Evolutionary conservation across 2,113 vertebrate species (phyloP).

Genomic region (Calidris pygmaea): DNA sequence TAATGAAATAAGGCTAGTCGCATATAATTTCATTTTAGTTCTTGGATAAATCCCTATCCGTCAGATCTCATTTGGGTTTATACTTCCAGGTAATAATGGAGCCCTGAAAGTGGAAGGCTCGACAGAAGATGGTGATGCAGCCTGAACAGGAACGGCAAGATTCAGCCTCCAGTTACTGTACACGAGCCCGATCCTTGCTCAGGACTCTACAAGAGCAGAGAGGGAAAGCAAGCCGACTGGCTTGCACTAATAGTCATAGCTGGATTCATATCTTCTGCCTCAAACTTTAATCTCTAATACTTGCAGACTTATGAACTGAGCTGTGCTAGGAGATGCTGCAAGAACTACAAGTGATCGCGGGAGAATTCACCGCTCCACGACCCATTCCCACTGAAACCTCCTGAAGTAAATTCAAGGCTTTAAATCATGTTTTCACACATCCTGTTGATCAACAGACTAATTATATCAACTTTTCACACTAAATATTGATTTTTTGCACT

Average conservation of each 20-base stretch:
- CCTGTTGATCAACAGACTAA: not conserved
- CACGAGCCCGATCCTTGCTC: not conserved
- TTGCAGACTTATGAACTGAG: not conserved
- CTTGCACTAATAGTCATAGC: not conserved
- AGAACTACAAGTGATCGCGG: not conserved
- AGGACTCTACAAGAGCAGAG: not conserved
- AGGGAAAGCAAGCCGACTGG: not conserved
- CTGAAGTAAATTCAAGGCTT: not conserved
- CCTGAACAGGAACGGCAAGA: not conserved
- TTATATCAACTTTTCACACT: not conserved
- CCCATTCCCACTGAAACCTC: not conserved
- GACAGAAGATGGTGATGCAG: not conserved
- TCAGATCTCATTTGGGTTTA: not conserved
- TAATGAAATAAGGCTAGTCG: not conserved
- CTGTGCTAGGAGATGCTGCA: not conserved
- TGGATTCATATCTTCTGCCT: not conserved
- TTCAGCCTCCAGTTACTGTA: not conserved
- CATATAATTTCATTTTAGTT: not conserved
- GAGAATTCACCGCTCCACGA: accelerated
- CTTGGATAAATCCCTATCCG: not conserved
- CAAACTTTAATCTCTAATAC: not conserved
- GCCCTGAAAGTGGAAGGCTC: not conserved
- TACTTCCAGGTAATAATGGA: not conserved
- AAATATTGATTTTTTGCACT: slow-evolving; percentile 43
- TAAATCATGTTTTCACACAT: not conserved